A percentile compares a stretch with the other conserved stretches of the same genome.
These are phyloP conservation scores for Esox lucius DNA, from an alignment of 2,797 vertebrate genomes.

Conservation along the genomic window DNA sequence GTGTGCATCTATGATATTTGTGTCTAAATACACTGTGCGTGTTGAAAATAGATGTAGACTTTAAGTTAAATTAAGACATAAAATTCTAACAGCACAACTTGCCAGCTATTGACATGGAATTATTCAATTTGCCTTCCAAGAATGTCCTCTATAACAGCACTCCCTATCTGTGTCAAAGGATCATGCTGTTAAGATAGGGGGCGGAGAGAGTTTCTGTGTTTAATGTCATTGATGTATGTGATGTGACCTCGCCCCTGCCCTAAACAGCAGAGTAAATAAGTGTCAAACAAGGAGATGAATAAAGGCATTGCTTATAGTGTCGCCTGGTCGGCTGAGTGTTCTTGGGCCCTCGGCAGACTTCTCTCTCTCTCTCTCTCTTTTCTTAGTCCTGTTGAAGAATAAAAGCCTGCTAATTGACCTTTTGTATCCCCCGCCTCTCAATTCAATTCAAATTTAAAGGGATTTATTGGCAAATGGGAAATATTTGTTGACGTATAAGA, in stretches of 20 bases:
- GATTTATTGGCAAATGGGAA: too few species aligned
- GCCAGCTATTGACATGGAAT: neutral
- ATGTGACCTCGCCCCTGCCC: conserved; percentile 64
- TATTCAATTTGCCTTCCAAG: neutral
- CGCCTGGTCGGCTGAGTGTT: conserved; percentile 50
- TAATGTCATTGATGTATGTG: conserved; percentile 67
- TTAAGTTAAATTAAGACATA: neutral
- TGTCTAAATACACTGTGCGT: conserved; percentile 32
- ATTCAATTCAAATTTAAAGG: neutral
- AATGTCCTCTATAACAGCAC: neutral
- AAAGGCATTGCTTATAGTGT: conserved; percentile 71
- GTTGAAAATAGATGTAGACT: conserved; percentile 11
- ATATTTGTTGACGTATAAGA: too few species aligned
- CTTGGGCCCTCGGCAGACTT: conserved; percentile 20
- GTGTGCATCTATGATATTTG: conserved; percentile 49
- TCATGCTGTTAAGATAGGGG: conserved; percentile 30
- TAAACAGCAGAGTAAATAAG: conserved; percentile 77
- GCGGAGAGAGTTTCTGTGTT: conserved; percentile 28
- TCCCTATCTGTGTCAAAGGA: conserved; percentile 21
- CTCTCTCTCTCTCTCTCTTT: conserved; percentile 57
- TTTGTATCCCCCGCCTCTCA: conserved; percentile 53
- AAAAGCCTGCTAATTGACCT: conserved; percentile 53
- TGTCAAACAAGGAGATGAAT: conserved; percentile 75
- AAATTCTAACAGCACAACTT: neutral
- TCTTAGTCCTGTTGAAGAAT: conserved; percentile 12